Evolutionary conservation across 2,113 vertebrate species (phyloP).

Genomic region (Tetrax tetrax): DNA sequence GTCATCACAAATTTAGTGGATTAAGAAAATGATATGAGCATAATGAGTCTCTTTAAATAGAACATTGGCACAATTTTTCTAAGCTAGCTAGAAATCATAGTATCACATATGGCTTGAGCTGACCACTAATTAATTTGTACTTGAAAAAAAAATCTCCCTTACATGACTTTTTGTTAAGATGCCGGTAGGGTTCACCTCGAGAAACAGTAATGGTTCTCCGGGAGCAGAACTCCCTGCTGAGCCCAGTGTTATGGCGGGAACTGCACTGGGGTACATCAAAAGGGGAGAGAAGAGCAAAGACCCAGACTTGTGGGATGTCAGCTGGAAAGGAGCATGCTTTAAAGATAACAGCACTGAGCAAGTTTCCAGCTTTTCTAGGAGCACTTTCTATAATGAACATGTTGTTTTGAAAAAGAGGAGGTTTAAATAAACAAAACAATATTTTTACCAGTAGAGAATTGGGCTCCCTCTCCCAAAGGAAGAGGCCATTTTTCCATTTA

Average conservation of each 20-base stretch:
- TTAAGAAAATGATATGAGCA: background rate
- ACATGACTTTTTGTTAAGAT: background rate
- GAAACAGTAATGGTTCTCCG: background rate
- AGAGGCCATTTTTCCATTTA: background rate
- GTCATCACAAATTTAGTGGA: conserved; percentile 8
- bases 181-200: background rate
- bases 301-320: background rate
- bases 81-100: background rate
- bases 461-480: background rate
- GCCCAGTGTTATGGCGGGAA: background rate
- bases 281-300: background rate
- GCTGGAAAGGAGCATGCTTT: background rate
- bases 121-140: background rate
- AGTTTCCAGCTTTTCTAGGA: background rate
- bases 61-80: background rate
- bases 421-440: background rate
- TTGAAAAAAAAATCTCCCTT: background rate
- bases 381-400: background rate
- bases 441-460: background rate
- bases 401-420: background rate
- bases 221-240: background rate
- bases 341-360: background rate
- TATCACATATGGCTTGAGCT: background rate
- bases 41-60: conserved; percentile 7
- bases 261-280: background rate